Percentiles rank a stretch among this genome's conserved stretches.
phyloP scores from a whole-genome alignment of 2,113 vertebrate species.

The Alaudala cheleensis region DNA sequence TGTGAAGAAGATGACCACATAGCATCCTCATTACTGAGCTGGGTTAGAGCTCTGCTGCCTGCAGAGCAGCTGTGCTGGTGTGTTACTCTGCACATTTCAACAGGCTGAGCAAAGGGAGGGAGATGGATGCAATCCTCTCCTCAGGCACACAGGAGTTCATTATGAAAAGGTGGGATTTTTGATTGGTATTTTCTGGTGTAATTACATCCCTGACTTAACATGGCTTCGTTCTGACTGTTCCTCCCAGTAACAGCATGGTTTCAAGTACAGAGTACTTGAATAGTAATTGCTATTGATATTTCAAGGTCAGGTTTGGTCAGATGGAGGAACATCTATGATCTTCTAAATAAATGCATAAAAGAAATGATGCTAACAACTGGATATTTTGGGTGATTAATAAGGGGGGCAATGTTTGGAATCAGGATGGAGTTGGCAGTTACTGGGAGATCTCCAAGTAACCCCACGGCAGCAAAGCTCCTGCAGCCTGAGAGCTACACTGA shows the following conservation, averaged over 20 bases:
- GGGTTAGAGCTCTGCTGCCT: background rate
- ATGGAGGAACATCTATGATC: background rate
- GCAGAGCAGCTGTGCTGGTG: constrained; percentile 19
- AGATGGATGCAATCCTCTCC: background rate
- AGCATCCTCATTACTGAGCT: constrained; percentile 2
- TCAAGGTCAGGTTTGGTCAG: background rate
- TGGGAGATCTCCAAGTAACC: background rate
- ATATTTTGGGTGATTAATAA: background rate
- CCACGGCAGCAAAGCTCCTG: background rate
- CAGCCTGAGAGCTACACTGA: background rate
- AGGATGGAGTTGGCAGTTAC: background rate
- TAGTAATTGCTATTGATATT: background rate
- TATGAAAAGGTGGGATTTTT: constrained; percentile 18
- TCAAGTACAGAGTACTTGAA: background rate
- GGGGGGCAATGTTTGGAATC: background rate
- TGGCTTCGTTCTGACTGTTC: background rate
- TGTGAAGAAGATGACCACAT: constrained; percentile 42
- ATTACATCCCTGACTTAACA: background rate
- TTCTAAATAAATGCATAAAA: background rate
- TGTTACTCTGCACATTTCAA: background rate
- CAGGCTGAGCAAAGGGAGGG: background rate
- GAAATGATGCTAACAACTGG: background rate
- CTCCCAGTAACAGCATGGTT: background rate
- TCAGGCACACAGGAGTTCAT: background rate
- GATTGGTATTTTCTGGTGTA: constrained; percentile 6